A percentile compares a stretch with the other conserved stretches of the same genome.
Conservation (phyloP, 2,888 invertebrate species). For the Hipparchia sbordonii region DNA sequence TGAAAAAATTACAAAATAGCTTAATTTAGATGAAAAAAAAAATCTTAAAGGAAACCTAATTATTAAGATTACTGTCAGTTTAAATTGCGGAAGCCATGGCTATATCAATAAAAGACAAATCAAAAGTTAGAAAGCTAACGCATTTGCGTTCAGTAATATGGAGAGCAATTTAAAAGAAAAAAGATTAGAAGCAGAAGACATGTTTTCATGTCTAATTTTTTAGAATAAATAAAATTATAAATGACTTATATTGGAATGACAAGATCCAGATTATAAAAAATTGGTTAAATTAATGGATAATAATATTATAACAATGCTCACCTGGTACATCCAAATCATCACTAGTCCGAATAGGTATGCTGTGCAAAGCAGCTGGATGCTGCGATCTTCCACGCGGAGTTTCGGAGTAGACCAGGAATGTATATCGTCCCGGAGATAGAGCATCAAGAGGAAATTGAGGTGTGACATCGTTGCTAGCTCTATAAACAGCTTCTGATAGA, state of each 20-base stretch:
- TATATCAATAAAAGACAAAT: no score
- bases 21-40: neutral
- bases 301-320: slow-evolving; percentile 36
- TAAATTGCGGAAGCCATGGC: no score
- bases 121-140: no score
- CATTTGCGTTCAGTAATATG: no score
- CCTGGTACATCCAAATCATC: slow-evolving; percentile 71
- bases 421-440: slow-evolving; percentile 90
- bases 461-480: slow-evolving; percentile 83
- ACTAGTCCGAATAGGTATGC: slow-evolving; percentile 74
- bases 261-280: neutral
- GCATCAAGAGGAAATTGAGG: slow-evolving; percentile 89
- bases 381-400: slow-evolving; percentile 91
- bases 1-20: slow-evolving; percentile 38
- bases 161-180: no score
- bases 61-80: no score
- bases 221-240: no score
- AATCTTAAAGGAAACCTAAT: neutral
- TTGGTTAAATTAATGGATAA: neutral
- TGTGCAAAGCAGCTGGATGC: slow-evolving; percentile 87
- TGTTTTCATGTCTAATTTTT: no score
- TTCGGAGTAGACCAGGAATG: slow-evolving; percentile 90
- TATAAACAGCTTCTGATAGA: slow-evolving; percentile 82
- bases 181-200: no score
- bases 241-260: neutral